Conservation (phyloP, 2,888 invertebrate genomes). For the Abrostola tripartita region DNA sequence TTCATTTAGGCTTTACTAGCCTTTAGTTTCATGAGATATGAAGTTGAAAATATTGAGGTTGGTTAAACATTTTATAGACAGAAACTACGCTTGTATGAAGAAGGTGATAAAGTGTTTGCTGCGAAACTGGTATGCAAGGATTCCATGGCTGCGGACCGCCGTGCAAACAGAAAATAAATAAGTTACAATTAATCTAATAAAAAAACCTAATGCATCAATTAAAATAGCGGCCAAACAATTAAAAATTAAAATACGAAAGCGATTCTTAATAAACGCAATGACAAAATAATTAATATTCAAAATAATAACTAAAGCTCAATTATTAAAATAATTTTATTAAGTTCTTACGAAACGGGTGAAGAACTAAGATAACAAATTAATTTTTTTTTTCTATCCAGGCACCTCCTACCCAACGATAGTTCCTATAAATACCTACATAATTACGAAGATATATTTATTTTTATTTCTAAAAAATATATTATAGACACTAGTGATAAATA, state of each 20-base stretch:
- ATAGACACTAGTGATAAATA: conserved; percentile 72
- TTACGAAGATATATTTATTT: conserved; percentile 85
- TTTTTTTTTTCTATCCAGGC: conserved; percentile 77
- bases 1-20: conserved; percentile 5
- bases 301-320: not conserved
- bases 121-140: too few species aligned
- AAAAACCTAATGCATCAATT: too few species aligned
- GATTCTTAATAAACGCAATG: not conserved
- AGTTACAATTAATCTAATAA: too few species aligned
- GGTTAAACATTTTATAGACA: not conserved
- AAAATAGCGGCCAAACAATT: not conserved
- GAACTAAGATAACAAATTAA: conserved; percentile 30
- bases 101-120: too few species aligned
- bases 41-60: not conserved
- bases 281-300: not conserved
- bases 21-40: not conserved
- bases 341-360: conserved; percentile 65
- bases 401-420: conserved; percentile 88
- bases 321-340: not conserved
- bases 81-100: too few species aligned
- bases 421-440: conserved; percentile 88
- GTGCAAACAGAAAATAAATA: too few species aligned
- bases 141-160: too few species aligned
- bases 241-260: not conserved
- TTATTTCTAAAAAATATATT: conserved; percentile 75